Evolutionary conservation across 2,888 invertebrate species (phyloP).

Genomic region (Dryococelus australis): DNA sequence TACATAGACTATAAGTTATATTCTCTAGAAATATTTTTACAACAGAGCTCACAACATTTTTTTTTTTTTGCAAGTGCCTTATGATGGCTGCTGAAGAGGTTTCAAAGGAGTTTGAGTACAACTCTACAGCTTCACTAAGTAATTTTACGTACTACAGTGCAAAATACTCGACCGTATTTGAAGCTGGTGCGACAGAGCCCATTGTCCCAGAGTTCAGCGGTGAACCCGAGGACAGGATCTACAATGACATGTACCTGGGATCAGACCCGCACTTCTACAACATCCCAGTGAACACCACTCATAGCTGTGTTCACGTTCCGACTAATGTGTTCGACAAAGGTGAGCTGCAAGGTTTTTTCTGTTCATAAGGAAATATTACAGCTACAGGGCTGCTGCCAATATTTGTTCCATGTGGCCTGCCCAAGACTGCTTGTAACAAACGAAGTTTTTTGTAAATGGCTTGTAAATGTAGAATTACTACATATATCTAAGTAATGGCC

Average conservation of each 20-base stretch:
- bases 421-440: too few species aligned
- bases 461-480: too few species aligned
- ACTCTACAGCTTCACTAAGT: conserved; percentile 42
- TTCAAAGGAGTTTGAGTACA: conserved; percentile 65
- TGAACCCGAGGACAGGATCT: conserved; percentile 55
- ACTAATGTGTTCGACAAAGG: conserved; percentile 90
- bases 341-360: conserved; percentile 55
- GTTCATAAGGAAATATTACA: too few species aligned
- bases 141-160: conserved; percentile 74
- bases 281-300: conserved; percentile 78
- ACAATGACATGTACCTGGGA: conserved; percentile 67
- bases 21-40: too few species aligned
- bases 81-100: conserved; percentile 75
- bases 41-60: too few species aligned
- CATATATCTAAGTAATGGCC: too few species aligned
- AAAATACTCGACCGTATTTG: conserved; percentile 71
- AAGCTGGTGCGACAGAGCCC: conserved; percentile 49
- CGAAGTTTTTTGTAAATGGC: too few species aligned
- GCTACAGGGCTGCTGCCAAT: too few species aligned
- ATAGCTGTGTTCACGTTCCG: conserved; percentile 92
- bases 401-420: too few species aligned
- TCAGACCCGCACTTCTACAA: conserved; percentile 86
- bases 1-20: too few species aligned
- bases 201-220: conserved; percentile 44
- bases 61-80: conserved; percentile 69